Percentiles rank a stretch among this genome's conserved stretches.
These are phyloP conservation scores for Setophaga kirtlandii DNA, from an alignment of 2,113 vertebrate species.

Conservation along the genomic window DNA sequence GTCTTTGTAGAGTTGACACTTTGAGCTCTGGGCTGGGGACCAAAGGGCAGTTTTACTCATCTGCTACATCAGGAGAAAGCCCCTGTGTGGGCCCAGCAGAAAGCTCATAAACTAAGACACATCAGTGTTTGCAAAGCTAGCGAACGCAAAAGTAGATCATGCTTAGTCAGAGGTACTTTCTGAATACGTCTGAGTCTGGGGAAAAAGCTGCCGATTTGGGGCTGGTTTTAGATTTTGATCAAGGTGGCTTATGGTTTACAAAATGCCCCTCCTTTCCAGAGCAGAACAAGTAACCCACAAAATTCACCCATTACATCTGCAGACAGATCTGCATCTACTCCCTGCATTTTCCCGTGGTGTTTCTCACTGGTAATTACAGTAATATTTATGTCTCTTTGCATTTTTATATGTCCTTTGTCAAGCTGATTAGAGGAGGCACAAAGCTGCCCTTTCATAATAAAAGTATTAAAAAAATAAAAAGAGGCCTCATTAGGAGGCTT, in stretches of 20 bases:
- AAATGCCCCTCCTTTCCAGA: background rate
- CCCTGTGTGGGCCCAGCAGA: background rate
- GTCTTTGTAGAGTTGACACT: background rate
- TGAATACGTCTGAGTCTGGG: background rate
- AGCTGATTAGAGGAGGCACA: conserved; percentile 60
- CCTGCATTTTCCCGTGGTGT: background rate
- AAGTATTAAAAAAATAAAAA: background rate
- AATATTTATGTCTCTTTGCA: conserved; percentile 34
- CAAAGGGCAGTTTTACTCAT: background rate
- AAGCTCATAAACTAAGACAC: background rate
- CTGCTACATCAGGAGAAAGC: background rate
- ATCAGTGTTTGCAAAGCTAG: background rate
- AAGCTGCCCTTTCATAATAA: conserved; percentile 48
- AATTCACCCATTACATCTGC: background rate
- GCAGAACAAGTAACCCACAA: background rate
- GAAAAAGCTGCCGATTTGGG: background rate
- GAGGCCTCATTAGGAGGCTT: conserved; percentile 43
- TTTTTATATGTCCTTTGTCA: conserved; percentile 50
- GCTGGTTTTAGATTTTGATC: background rate
- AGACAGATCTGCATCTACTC: background rate
- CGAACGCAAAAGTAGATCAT: background rate
- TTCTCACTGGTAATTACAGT: conserved; percentile 44
- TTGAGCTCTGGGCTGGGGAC: background rate
- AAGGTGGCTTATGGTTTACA: background rate
- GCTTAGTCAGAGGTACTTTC: conserved; percentile 26